Evolutionary conservation across 2,113 vertebrate genomes (phyloP).

Genomic region (Elgaria multicarinata): DNA sequence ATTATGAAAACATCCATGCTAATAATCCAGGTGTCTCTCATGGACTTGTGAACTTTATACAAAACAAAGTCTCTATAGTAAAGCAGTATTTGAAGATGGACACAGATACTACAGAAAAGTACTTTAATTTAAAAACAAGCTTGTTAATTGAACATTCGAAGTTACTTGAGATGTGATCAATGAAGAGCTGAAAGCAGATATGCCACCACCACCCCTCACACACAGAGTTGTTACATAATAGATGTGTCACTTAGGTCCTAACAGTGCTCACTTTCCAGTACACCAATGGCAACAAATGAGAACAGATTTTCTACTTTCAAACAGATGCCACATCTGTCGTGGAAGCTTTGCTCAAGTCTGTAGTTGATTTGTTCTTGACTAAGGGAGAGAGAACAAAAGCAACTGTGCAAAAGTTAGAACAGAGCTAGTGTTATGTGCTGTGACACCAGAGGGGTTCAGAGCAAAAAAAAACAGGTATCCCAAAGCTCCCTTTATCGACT

Average conservation of each 20-base stretch:
- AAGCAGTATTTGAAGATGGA: not conserved
- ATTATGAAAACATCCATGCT: not conserved
- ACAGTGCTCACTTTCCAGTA: not conserved
- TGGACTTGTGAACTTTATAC: not conserved
- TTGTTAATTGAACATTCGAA: not conserved
- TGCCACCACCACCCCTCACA: too few species aligned
- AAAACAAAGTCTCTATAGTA: not conserved
- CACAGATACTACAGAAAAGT: not conserved
- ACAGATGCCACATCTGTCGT: not conserved
- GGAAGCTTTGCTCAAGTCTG: not conserved
- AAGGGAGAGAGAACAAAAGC: not conserved
- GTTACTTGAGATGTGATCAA: not conserved
- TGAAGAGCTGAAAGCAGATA: not conserved
- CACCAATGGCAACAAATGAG: not conserved
- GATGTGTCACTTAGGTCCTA: not conserved
- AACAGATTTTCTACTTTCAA: not conserved
- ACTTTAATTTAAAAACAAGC: not conserved
- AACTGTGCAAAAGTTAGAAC: not conserved
- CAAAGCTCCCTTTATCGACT: slow-evolving; percentile 2
- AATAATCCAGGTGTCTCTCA: not conserved
- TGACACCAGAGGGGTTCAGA: not conserved
- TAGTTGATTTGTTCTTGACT: not conserved
- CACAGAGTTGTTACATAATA: not conserved
- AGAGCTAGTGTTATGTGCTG: not conserved
- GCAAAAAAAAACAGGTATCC: not conserved